Conservation (phyloP, 2,888 invertebrate species). For the Cantharis nigra region DNA sequence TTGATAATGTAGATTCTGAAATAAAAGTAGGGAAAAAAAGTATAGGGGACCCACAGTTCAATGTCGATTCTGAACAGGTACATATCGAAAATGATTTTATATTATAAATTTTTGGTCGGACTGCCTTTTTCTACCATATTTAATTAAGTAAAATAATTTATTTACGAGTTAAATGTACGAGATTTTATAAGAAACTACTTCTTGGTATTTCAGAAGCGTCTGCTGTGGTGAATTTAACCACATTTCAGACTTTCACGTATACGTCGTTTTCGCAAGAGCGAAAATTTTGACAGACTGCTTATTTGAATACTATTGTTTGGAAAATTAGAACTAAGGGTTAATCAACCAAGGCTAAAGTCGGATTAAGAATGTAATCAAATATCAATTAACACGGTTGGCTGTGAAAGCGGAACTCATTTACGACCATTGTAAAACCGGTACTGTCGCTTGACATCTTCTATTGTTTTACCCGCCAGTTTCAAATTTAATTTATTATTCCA, state of each 20-base stretch:
- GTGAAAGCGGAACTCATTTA: slow-evolving; percentile 33
- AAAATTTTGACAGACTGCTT: slow-evolving; percentile 28
- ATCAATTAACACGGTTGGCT: slow-evolving; percentile 49
- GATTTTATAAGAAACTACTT: background rate
- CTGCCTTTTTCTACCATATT: too few species aligned
- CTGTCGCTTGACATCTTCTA: slow-evolving; percentile 31
- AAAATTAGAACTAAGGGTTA: slow-evolving; percentile 50
- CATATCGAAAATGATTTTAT: too few species aligned
- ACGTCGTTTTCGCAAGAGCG: background rate
- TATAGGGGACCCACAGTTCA: too few species aligned
- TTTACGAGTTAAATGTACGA: background rate
- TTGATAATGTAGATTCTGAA: too few species aligned
- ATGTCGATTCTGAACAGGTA: too few species aligned
- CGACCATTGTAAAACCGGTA: slow-evolving; percentile 30
- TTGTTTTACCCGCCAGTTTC: slow-evolving; percentile 39
- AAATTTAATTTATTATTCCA: slow-evolving; percentile 51
- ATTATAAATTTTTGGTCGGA: too few species aligned
- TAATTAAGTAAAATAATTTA: background rate
- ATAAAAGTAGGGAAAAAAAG: too few species aligned
- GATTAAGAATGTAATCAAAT: slow-evolving; percentile 54
- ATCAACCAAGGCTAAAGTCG: slow-evolving; percentile 51
- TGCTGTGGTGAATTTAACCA: background rate
- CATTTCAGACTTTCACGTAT: background rate
- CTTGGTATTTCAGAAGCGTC: background rate
- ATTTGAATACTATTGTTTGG: slow-evolving; percentile 46